Base-by-base conservation (phyloP, 2,113 vertebrate species). In the Spilogale gracilis region DNA sequence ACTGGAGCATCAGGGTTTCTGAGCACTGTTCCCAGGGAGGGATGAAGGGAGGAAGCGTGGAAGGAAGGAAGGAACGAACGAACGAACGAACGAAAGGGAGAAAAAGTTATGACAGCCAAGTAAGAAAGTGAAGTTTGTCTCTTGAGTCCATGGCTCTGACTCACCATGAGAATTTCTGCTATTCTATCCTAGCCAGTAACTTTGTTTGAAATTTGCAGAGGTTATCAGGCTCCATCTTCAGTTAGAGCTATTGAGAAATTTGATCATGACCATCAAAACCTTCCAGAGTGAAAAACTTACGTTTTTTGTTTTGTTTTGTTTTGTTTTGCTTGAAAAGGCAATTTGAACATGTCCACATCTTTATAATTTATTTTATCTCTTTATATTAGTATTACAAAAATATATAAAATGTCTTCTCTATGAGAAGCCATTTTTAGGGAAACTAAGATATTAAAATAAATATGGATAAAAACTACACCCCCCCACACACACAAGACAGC, bases 401-500 rank as follows among this genome's bases (percentile, higher is more conserved):
- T 9, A n/a, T 32, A 63, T 38, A 65, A 25, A 95, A 73, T 84
- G 21, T 4, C 27, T 76, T 87, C 48, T 89, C 0, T 60, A 85
- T 80, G 21, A 93, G 32, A 89, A 96, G 11, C 56, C 20, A 61
- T 50, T 50, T 73, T 16, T 90, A 84, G 84, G 20, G 25, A 91
- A 90, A 92, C 30, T 79, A 90, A 96, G 4, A 52, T 38, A 78
- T 6, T 76, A 67, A 92, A 92, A 73, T 76, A 67, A 78, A 60
- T 74, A 27, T 18, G 21, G 20, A 48, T 50, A 25, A 89, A 71
- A 76, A 3, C 18, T 23, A 16, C 38, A 38, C 67, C n/a, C n/a
- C 45, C 43, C 25, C 38, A 69, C 65, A n/a, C 30, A 71, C 27
- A 65, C 63, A 67, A 5, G 52, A 69, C 10, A 74, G 11, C 1